phyloP scores from a whole-genome alignment of 2,797 vertebrate species.

The Hemitrygon akajei region DNA sequence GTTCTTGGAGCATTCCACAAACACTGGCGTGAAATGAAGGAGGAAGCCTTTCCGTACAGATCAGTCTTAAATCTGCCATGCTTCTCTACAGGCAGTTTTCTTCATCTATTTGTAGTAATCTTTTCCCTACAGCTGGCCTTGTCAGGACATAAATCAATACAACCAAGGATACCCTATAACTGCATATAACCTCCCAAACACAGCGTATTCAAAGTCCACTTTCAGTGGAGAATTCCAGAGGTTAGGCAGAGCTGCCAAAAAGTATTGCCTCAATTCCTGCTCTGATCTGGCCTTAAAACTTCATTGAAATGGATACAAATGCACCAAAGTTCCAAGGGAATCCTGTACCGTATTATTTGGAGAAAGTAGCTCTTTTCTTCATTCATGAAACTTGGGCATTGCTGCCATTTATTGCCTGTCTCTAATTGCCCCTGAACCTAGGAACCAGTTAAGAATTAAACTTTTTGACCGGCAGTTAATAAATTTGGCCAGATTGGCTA shows the following conservation, averaged over 20 bases:
- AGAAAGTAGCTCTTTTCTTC: background rate
- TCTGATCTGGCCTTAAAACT: background rate
- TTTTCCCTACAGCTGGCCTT: background rate
- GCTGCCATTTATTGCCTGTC: too few species aligned
- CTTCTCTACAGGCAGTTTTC: background rate
- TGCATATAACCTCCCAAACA: too few species aligned
- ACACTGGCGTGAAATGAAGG: background rate
- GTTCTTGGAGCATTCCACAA: background rate
- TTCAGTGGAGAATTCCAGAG: background rate
- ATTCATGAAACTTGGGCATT: too few species aligned
- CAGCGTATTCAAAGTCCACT: background rate
- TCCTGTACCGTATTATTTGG: background rate
- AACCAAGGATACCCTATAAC: too few species aligned
- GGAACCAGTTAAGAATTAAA: too few species aligned
- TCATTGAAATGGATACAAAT: background rate
- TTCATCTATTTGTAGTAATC: background rate
- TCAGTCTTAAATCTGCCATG: background rate
- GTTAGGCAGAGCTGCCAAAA: background rate
- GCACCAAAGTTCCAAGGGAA: background rate
- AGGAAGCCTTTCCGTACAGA: background rate
- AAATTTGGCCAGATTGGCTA: too few species aligned
- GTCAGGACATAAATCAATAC: too few species aligned
- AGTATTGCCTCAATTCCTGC: background rate
- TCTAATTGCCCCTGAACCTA: too few species aligned
- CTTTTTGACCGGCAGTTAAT: too few species aligned